Evolutionary conservation across 1,140 invertebrate species (phyloP).

Genomic region (Nasonia vitripennis): DNA sequence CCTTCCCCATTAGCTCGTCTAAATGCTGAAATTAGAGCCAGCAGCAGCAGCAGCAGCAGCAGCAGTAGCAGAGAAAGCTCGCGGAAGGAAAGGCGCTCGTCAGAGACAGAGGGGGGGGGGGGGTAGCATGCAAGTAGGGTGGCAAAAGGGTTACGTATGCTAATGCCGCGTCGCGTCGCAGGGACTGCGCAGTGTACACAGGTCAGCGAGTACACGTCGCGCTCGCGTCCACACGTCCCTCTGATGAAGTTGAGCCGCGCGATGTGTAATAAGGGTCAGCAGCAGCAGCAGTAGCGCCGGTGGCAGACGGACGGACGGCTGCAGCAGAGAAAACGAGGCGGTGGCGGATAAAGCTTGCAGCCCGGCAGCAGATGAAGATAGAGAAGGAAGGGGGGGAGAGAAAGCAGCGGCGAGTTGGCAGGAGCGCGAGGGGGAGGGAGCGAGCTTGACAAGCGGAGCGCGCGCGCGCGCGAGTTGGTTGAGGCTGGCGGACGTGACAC

Average conservation of each 20-base stretch:
- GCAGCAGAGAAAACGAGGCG: constrained; percentile 42
- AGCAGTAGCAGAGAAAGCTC: not conserved
- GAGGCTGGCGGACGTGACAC: constrained; percentile 72
- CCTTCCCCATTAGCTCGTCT: constrained; percentile 4
- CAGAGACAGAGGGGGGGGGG: not conserved
- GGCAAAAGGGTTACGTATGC: constrained; percentile 61
- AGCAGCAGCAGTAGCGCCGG: constrained; percentile 48
- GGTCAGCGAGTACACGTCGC: not conserved
- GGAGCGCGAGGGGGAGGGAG: constrained; percentile 23
- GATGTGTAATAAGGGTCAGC: constrained; percentile 73
- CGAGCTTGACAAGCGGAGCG: constrained; percentile 63
- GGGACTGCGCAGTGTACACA: not conserved
- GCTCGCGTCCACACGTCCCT: constrained; percentile 61
- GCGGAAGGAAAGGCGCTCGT: not conserved
- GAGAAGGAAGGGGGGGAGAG: constrained; percentile 37
- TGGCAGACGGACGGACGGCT: constrained; percentile 52
- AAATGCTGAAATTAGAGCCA: constrained; percentile 5
- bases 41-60: not conserved
- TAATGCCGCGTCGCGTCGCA: constrained; percentile 60
- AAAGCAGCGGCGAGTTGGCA: not conserved
- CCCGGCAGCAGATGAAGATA: constrained; percentile 49
- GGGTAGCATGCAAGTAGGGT: not conserved
- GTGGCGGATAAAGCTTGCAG: constrained; percentile 39
- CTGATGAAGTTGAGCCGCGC: constrained; percentile 73
- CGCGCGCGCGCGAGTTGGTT: constrained; percentile 61